Conservation (phyloP, 2,113 vertebrate genomes). For the Chloropsis cyanopogon region DNA sequence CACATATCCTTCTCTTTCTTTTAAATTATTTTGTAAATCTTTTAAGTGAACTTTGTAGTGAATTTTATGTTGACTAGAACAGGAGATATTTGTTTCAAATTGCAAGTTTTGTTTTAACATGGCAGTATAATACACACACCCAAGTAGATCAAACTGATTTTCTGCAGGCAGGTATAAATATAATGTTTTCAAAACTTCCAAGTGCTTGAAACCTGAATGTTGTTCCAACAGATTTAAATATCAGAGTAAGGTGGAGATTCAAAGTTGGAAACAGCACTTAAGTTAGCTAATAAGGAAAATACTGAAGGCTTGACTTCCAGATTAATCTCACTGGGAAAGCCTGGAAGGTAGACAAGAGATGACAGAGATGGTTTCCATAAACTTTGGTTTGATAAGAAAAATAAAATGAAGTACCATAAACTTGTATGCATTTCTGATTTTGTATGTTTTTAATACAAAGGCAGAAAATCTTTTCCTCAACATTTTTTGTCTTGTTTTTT, state of each 20-base stretch:
- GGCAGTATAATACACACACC: neutral
- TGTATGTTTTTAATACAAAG: neutral
- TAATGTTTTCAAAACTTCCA: neutral
- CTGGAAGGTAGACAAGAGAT: neutral
- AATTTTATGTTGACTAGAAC: neutral
- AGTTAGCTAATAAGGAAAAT: neutral
- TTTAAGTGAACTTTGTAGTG: neutral
- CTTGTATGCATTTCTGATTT: neutral
- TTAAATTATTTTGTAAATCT: neutral
- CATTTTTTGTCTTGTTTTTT: neutral
- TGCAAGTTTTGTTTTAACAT: neutral
- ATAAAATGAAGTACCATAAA: neutral
- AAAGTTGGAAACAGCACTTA: neutral
- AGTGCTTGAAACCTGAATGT: neutral
- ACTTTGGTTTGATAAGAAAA: neutral
- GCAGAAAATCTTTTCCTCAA: neutral
- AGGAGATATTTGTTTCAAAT: neutral
- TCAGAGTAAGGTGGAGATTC: neutral
- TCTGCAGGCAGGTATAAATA: neutral
- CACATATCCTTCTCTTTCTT: neutral
- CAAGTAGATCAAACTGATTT: neutral
- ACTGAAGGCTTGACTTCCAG: neutral
- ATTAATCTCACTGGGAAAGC: neutral
- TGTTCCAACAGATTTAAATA: neutral
- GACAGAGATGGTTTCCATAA: neutral